Conservation (phyloP, 2,888 invertebrate genomes). For the Acronicta aceris region DNA sequence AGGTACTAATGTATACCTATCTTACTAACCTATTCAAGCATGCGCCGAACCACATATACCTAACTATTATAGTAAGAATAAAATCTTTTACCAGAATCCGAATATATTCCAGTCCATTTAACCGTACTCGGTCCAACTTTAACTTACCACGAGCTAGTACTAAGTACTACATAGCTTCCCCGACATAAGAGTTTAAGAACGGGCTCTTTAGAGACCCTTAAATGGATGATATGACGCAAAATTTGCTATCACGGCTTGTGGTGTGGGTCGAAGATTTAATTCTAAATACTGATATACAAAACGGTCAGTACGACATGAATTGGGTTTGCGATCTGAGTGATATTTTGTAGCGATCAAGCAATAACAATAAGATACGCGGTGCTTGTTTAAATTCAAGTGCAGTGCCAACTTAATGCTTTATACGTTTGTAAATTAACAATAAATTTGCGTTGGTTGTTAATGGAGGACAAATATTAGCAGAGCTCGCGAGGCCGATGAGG, state of each 20-base stretch:
- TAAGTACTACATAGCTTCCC: slow-evolving; percentile 17
- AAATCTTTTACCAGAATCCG: slow-evolving; percentile 35
- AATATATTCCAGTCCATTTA: slow-evolving; percentile 42
- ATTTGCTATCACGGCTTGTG: slow-evolving; percentile 26
- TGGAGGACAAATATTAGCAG: slow-evolving; percentile 65
- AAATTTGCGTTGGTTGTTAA: slow-evolving; percentile 64
- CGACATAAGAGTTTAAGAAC: slow-evolving; percentile 37
- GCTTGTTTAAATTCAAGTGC: slow-evolving; percentile 40
- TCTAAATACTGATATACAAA: slow-evolving; percentile 20
- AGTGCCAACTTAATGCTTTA: slow-evolving; percentile 56
- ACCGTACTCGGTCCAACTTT: slow-evolving; percentile 29
- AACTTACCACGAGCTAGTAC: slow-evolving; percentile 12
- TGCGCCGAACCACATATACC: slow-evolving; percentile 3
- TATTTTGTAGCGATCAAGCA: slow-evolving; percentile 26
- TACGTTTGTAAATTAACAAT: slow-evolving; percentile 64
- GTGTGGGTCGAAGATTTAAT: slow-evolving; percentile 19
- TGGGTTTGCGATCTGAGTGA: slow-evolving; percentile 10
- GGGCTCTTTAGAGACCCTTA: slow-evolving; percentile 28
- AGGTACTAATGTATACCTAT: slow-evolving; percentile 21
- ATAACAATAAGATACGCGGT: slow-evolving; percentile 25
- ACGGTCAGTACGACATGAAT: background rate
- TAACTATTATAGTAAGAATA: slow-evolving; percentile 1
- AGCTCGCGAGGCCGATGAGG: slow-evolving; percentile 53
- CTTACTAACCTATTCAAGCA: slow-evolving; percentile 21
- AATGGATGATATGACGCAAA: slow-evolving; percentile 41